These are phyloP conservation scores for Glossophaga mutica DNA, from an alignment of 2,797 vertebrate species.

Conservation along the genomic window DNA sequence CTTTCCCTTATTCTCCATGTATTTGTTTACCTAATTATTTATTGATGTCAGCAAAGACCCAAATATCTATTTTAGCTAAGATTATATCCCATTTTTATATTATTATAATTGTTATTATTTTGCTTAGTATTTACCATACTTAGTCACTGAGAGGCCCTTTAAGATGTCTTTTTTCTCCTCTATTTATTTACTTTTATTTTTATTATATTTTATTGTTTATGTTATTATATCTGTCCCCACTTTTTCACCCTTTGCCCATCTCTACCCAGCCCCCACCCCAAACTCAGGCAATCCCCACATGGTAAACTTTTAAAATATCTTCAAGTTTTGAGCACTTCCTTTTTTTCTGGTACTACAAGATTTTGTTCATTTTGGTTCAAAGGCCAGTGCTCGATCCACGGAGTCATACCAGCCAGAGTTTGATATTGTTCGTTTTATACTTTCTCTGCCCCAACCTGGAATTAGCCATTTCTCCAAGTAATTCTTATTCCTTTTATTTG, in stretches of 20 bases:
- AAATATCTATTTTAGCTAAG: not conserved
- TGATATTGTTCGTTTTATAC: not conserved
- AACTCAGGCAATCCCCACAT: no score
- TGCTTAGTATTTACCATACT: not conserved
- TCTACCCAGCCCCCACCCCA: no score
- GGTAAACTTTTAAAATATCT: not conserved
- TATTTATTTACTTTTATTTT: no score
- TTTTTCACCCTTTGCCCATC: no score
- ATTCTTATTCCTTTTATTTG: not conserved
- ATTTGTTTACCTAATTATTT: not conserved
- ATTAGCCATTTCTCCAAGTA: not conserved
- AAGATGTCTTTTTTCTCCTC: not conserved
- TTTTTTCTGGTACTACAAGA: not conserved
- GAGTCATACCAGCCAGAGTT: no score
- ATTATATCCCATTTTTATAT: not conserved
- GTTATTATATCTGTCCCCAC: no score
- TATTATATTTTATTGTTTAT: no score
- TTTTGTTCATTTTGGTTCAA: not conserved
- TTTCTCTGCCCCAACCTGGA: not conserved
- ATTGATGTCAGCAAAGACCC: not conserved
- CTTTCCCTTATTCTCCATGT: not conserved
- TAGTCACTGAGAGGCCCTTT: not conserved
- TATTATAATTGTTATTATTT: not conserved
- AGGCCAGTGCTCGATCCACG: no score
- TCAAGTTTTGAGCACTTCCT: not conserved